Evolutionary conservation across 2,888 invertebrate species (phyloP), one percentile per base, ranked within the genome.

Genomic region (Dicroscelio sp.): DNA sequence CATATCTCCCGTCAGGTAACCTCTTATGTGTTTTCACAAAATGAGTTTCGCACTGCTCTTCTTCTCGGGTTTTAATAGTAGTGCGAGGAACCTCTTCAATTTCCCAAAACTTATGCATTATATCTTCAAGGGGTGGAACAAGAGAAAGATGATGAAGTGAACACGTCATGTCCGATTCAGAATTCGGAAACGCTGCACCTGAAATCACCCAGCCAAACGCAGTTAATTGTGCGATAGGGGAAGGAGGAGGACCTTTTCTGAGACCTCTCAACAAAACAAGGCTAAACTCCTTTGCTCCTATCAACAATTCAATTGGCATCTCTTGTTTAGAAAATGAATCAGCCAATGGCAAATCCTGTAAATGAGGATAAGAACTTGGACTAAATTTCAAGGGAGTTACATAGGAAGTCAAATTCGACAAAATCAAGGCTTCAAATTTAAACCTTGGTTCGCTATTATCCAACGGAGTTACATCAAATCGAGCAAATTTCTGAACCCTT

Each of bases 341-440:
- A 35, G 85, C 85, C 2, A 85, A 23, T 23, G 31, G 12, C 43
- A 86, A 35, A 4, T 20, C 14, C 14, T 20, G 5, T 12, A 86
- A n/a, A 43, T 76, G 65, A 31, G 86, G 58, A 76, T 78, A 83
- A 6, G n/a, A n/a, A n/a, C n/a, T n/a, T n/a, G n/a, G n/a, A n/a
- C n/a, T n/a, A n/a, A n/a, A n/a, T n/a, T n/a, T n/a, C n/a, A n/a
- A n/a, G n/a, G n/a, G n/a, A n/a, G n/a, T n/a, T n/a, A n/a, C n/a
- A n/a, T n/a, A n/a, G n/a, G n/a, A n/a, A n/a, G n/a, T n/a, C n/a
- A n/a, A n/a, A n/a, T n/a, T n/a, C n/a, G n/a, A n/a, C n/a, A n/a
- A n/a, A n/a, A n/a, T n/a, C n/a, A n/a, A n/a, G n/a, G n/a, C n/a
- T n/a, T n/a, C n/a, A n/a, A n/a, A n/a, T n/a, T n/a, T n/a, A n/a